Evolutionary conservation across 2,113 vertebrate genomes (phyloP).

Genomic region (Hippocampus barbouri): DNA sequence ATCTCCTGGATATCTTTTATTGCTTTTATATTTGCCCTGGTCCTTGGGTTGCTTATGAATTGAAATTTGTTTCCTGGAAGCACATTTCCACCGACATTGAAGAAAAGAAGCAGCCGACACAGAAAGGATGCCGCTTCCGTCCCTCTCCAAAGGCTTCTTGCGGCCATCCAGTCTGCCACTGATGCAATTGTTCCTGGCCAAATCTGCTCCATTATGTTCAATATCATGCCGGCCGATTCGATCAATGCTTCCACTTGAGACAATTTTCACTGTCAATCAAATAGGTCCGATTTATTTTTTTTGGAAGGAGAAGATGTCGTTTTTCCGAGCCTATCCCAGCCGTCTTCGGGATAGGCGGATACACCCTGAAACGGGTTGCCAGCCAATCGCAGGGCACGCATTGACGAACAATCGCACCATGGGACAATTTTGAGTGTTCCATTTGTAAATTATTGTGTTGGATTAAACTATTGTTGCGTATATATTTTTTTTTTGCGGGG

Average conservation of each 20-base stretch:
- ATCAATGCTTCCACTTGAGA: neutral
- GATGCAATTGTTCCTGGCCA: neutral
- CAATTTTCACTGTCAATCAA: neutral
- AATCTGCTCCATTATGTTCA: slow-evolving; percentile 1
- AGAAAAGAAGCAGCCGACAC: slow-evolving; percentile 28
- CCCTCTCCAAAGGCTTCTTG: slow-evolving; percentile 26
- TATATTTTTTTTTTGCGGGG: no score
- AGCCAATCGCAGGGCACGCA: no score
- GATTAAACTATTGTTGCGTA: no score
- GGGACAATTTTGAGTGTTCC: no score
- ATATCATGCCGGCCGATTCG: neutral
- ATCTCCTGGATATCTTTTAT: slow-evolving; percentile 68
- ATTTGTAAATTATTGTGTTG: no score
- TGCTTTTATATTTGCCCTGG: slow-evolving; percentile 65
- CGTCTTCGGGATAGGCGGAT: no score
- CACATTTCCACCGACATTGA: slow-evolving; percentile 36
- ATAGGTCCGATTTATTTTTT: neutral
- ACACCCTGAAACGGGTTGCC: no score
- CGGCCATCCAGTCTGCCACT: slow-evolving; percentile 7
- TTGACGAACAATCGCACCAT: no score
- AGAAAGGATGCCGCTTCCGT: slow-evolving; percentile 21
- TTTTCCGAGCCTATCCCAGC: neutral
- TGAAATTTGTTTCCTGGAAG: slow-evolving; percentile 65
- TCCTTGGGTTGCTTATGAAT: slow-evolving; percentile 66
- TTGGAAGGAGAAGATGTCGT: neutral